Conservation (phyloP, 1,140 invertebrate species). For the Thaumatotibia leucotreta region DNA sequence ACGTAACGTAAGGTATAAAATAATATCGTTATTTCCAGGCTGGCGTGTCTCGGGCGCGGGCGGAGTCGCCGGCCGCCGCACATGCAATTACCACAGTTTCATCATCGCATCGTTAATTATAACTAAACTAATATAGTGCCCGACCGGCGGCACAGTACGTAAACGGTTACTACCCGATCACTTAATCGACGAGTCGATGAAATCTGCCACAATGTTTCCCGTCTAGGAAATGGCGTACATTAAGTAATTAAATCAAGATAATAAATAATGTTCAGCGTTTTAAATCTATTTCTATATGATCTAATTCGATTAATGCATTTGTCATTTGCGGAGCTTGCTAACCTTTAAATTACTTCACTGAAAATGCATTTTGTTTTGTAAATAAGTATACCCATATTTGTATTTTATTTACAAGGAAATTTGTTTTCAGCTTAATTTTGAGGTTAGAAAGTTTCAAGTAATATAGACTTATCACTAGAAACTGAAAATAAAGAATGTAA, state of each 20-base stretch:
- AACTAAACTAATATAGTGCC: constrained; percentile 51
- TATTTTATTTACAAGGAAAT: background rate
- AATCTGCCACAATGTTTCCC: background rate
- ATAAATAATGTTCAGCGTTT: background rate
- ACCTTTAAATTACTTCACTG: background rate
- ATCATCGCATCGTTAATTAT: constrained; percentile 58
- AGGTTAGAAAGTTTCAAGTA: background rate
- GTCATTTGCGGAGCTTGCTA: background rate
- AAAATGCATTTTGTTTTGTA: background rate
- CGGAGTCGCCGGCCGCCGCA: constrained; percentile 32
- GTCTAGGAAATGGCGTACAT: background rate
- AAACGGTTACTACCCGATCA: background rate
- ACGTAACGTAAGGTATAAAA: too few relatives aligned
- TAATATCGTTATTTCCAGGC: constrained; percentile 41
- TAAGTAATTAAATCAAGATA: background rate
- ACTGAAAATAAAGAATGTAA: background rate
- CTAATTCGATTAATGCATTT: background rate
- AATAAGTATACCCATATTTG: too few relatives aligned
- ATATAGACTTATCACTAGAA: background rate
- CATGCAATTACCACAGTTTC: constrained; percentile 64
- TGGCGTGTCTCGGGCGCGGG: constrained; percentile 35
- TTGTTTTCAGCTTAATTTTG: background rate
- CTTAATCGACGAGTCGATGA: background rate
- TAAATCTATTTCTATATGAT: background rate
- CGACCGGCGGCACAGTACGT: constrained; percentile 27